Percentiles rank a stretch among this genome's conserved stretches.
Conservation (phyloP, 2,888 invertebrate genomes). For the Callimorpha dominula region DNA sequence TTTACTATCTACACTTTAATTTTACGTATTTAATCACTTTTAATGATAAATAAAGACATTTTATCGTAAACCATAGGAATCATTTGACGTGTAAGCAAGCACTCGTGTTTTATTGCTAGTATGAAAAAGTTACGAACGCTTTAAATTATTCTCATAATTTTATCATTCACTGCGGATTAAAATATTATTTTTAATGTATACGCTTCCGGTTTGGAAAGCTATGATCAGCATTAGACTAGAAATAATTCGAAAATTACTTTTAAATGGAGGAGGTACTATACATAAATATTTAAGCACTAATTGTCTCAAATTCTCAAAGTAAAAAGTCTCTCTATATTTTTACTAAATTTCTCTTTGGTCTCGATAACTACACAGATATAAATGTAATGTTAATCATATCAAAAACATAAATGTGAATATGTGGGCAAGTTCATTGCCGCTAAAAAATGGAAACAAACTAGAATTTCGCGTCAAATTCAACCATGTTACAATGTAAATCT, state of each 20-base stretch:
- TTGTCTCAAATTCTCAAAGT: too few relatives aligned
- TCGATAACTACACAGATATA: too few relatives aligned
- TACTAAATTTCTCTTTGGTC: too few relatives aligned
- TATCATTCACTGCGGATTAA: conserved; percentile 2
- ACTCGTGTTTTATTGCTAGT: conserved; percentile 58
- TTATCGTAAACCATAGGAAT: conserved; percentile 61
- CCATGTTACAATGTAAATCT: too few relatives aligned
- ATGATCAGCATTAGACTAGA: neutral
- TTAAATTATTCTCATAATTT: neutral
- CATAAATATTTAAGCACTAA: too few relatives aligned
- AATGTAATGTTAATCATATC: too few relatives aligned
- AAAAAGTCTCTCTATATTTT: too few relatives aligned
- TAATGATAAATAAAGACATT: conserved; percentile 66
- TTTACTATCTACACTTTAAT: conserved; percentile 52
- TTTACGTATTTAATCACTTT: conserved; percentile 52
- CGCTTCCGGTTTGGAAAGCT: neutral
- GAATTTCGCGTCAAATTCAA: too few relatives aligned
- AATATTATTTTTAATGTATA: neutral
- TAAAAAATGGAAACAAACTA: too few relatives aligned
- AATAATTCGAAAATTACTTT: neutral
- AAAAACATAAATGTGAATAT: too few relatives aligned
- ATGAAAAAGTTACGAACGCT: conserved; percentile 24
- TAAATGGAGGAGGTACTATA: neutral
- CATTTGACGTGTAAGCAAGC: conserved; percentile 78
- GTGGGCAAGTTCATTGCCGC: too few relatives aligned